Conservation (phyloP, 2,888 invertebrate species). For the Chloroclystis v-ata region DNA sequence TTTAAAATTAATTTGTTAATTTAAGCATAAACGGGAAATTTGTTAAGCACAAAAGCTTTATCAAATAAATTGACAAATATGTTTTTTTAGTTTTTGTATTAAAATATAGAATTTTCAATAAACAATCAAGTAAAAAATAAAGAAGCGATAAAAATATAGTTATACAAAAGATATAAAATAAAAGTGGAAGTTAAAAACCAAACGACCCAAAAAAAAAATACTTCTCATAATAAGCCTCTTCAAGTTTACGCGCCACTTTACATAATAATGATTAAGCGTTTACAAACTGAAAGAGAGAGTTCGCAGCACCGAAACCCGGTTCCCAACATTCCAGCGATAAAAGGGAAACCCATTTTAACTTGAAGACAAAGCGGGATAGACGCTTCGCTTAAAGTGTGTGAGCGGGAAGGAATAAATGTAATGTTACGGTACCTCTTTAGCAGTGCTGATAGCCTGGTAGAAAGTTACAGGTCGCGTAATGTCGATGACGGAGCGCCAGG, state of each 20-base stretch:
- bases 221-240: not conserved
- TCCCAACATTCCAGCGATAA: conserved; percentile 74
- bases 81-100: too few species aligned
- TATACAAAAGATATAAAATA: too few species aligned
- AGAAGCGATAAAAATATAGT: too few species aligned
- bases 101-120: too few species aligned
- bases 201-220: too few species aligned
- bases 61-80: too few species aligned
- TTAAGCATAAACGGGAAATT: too few species aligned
- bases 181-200: too few species aligned
- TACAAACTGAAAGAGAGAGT: conserved; percentile 76
- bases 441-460: conserved; percentile 66
- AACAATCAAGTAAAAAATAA: too few species aligned
- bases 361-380: conserved; percentile 46
- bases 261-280: conserved; percentile 51
- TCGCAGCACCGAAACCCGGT: conserved; percentile 67
- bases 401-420: conserved; percentile 57
- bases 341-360: conserved; percentile 70
- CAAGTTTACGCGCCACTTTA: conserved; percentile 31
- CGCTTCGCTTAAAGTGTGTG: conserved; percentile 39
- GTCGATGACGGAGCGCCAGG: conserved; percentile 45
- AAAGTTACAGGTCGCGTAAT: conserved; percentile 74
- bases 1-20: too few species aligned
- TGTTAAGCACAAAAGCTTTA: too few species aligned
- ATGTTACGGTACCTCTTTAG: conserved; percentile 54